Conservation (phyloP, 1,140 invertebrate species). For the Eufriesea mexicana region DNA sequence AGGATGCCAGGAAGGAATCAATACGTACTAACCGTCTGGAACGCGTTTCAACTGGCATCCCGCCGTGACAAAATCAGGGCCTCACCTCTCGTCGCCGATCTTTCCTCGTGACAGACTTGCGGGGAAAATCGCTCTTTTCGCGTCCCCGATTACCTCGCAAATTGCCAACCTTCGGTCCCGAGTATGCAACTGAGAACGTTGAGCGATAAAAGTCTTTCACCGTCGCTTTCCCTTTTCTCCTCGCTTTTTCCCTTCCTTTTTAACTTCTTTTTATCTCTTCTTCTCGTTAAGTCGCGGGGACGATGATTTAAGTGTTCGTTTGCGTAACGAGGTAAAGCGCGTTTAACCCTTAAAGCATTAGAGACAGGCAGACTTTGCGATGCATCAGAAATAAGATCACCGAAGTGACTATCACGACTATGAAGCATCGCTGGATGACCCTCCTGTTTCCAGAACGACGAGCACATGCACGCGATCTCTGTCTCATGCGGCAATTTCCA, state of each 20-base stretch:
- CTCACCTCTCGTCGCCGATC: background rate
- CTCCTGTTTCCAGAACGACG: background rate
- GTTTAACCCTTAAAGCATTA: background rate
- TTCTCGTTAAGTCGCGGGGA: background rate
- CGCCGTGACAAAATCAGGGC: slow-evolving; percentile 46
- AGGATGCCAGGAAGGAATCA: slow-evolving; percentile 64
- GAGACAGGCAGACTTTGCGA: background rate
- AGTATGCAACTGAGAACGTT: background rate
- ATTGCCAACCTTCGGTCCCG: background rate
- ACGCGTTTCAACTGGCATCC: slow-evolving; percentile 60
- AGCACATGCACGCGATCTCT: background rate
- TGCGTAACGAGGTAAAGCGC: background rate
- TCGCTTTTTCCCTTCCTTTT: no score
- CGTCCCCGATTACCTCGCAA: background rate
- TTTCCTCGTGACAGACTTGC: background rate
- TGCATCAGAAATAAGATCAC: background rate
- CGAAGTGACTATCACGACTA: background rate
- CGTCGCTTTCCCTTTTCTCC: no score
- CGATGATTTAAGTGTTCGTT: background rate
- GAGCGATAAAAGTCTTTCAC: background rate
- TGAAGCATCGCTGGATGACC: background rate
- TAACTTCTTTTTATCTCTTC: no score
- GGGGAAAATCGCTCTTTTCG: background rate
- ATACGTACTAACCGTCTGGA: slow-evolving; percentile 70
- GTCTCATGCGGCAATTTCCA: background rate